These are phyloP conservation scores for Hyposoter didymator DNA, from an alignment of 2,888 invertebrate genomes.

Conservation along the genomic window DNA sequence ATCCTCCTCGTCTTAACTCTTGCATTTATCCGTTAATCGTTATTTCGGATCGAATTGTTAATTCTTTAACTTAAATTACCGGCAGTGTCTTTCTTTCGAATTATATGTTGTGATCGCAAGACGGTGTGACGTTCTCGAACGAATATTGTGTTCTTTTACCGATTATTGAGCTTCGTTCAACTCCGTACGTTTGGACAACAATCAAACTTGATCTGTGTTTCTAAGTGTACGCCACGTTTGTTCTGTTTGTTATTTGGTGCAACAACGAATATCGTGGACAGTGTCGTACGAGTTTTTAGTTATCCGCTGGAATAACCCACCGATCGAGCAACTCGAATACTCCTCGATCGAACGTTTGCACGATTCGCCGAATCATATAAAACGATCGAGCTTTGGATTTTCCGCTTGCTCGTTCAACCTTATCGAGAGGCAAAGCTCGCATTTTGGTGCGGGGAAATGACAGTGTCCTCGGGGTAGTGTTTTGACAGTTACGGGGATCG, in stretches of 20 bases:
- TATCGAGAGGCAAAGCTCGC: conserved; percentile 34
- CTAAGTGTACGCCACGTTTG: not conserved
- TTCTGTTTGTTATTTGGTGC: conserved; percentile 14
- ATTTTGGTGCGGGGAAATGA: conserved; percentile 74
- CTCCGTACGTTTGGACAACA: not conserved
- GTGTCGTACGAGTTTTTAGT: conserved; percentile 29
- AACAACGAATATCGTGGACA: conserved; percentile 18
- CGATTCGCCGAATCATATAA: not conserved
- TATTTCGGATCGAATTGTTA: not conserved
- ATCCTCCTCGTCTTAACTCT: not conserved
- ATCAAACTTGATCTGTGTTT: conserved; percentile 16
- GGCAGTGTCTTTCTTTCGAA: not conserved
- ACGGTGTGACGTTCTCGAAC: conserved; percentile 29
- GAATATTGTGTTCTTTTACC: not conserved
- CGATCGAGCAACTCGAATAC: conserved; percentile 1
- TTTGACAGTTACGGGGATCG: conserved; percentile 76
- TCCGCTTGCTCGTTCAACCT: not conserved
- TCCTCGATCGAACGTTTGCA: conserved; percentile 2
- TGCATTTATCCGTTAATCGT: conserved; percentile 7
- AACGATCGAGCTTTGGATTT: not conserved
- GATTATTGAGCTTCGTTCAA: not conserved
- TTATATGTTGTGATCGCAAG: not conserved
- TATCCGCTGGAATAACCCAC: conserved; percentile 2
- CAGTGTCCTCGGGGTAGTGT: conserved; percentile 78
- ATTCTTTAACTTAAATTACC: not conserved